Conservation (phyloP, 2,113 vertebrate species). For the Bubo bubo region DNA sequence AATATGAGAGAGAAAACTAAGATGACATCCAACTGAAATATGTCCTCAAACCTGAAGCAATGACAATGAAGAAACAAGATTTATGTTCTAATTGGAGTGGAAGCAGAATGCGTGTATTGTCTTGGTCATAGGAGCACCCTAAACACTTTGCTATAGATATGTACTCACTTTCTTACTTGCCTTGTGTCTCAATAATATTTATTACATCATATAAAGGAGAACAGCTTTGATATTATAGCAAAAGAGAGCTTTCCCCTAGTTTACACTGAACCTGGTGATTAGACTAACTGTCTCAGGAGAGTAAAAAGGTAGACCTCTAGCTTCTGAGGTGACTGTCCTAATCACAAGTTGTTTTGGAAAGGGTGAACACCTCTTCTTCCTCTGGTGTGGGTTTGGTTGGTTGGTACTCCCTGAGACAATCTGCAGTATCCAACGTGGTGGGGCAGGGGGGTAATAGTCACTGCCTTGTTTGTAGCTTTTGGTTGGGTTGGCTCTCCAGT, state of each 20-base stretch:
- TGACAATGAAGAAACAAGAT: not conserved
- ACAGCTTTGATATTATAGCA: not conserved
- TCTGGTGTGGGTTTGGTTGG: not conserved
- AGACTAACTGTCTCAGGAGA: not conserved
- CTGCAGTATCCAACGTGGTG: not conserved
- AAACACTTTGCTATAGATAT: not conserved
- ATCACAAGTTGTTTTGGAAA: accelerated
- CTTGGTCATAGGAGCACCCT: not conserved
- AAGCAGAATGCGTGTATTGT: not conserved
- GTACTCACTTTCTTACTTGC: not conserved
- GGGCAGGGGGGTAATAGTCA: not conserved
- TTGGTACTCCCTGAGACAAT: not conserved
- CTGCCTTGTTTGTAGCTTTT: not conserved
- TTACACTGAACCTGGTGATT: not conserved
- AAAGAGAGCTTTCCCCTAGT: not conserved
- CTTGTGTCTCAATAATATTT: not conserved
- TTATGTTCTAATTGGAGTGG: not conserved
- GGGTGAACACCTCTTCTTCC: not conserved
- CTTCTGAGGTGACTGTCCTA: not conserved
- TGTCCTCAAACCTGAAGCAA: not conserved
- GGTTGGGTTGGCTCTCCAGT: not conserved
- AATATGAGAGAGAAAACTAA: not conserved
- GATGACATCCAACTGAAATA: not conserved
- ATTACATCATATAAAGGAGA: not conserved
- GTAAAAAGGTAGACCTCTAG: not conserved